Evolutionary conservation across 2,797 vertebrate genomes (phyloP).

Genomic region (Cuniculus paca): DNA sequence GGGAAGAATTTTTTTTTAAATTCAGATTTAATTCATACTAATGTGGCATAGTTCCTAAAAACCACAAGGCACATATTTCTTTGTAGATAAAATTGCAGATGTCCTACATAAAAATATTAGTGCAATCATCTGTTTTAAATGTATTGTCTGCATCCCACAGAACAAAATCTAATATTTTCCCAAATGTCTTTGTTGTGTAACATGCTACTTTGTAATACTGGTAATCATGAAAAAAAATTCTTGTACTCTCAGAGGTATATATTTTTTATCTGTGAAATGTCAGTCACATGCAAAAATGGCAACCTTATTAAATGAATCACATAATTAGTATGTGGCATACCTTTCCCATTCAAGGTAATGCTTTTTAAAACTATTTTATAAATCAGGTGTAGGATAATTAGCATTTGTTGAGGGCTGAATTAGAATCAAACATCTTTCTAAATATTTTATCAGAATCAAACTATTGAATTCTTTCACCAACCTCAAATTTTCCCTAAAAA

Average conservation of each 20-base stretch:
- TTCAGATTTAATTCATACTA: not conserved
- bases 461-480: not conserved
- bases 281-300: not conserved
- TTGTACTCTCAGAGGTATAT: not conserved
- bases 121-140: not conserved
- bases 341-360: not conserved
- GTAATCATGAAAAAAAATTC: not conserved
- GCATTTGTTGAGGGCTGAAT: not conserved
- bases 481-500: not conserved
- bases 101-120: not conserved
- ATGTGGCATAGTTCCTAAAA: not conserved
- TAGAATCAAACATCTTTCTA: constrained; percentile 13
- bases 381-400: not conserved
- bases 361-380: not conserved
- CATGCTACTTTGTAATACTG: not conserved
- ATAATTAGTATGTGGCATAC: not conserved
- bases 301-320: not conserved
- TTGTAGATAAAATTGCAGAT: not conserved
- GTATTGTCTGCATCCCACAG: not conserved
- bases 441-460: not conserved
- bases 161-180: not conserved
- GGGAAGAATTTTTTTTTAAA: not conserved
- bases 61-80: not conserved
- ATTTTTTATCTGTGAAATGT: not conserved
- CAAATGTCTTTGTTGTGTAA: not conserved